phyloP scores from a whole-genome alignment of 2,888 invertebrate species.

The Melipona bicolor region DNA sequence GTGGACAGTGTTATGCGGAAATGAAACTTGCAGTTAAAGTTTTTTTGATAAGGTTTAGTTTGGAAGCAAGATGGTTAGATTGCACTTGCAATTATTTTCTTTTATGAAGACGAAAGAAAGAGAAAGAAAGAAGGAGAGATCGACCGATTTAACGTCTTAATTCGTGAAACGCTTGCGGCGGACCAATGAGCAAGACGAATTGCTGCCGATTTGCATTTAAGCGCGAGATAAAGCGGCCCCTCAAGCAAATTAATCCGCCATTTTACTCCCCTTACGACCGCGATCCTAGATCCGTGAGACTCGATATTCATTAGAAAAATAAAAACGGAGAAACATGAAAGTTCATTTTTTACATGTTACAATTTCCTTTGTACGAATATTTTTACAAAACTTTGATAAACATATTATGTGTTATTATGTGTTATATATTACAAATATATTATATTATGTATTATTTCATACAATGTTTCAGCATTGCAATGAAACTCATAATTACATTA shows the following conservation, averaged over 20 bases:
- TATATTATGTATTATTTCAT: too few species aligned
- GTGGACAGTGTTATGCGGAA: background rate
- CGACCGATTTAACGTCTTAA: constrained; percentile 63
- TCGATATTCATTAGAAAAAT: background rate
- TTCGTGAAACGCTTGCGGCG: constrained; percentile 67
- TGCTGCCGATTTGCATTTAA: constrained; percentile 69
- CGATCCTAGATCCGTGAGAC: constrained; percentile 4
- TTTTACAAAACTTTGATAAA: too few species aligned
- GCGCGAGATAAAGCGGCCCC: constrained; percentile 63
- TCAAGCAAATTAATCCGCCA: constrained; percentile 68
- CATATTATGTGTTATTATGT: too few species aligned
- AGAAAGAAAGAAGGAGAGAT: constrained; percentile 23
- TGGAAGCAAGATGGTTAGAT: background rate
- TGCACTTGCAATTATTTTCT: constrained; percentile 18
- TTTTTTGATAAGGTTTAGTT: background rate
- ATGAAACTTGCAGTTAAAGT: background rate
- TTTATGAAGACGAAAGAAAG: constrained; percentile 2
- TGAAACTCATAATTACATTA: too few species aligned
- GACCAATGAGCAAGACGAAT: constrained; percentile 66
- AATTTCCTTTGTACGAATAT: too few species aligned
- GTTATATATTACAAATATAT: too few species aligned
- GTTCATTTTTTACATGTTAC: too few species aligned
- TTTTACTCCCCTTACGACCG: constrained; percentile 51
- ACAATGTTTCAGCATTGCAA: too few species aligned
- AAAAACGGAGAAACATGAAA: background rate